Conservation (phyloP, 2,888 invertebrate genomes). For the Stenolophus ochropezus region DNA sequence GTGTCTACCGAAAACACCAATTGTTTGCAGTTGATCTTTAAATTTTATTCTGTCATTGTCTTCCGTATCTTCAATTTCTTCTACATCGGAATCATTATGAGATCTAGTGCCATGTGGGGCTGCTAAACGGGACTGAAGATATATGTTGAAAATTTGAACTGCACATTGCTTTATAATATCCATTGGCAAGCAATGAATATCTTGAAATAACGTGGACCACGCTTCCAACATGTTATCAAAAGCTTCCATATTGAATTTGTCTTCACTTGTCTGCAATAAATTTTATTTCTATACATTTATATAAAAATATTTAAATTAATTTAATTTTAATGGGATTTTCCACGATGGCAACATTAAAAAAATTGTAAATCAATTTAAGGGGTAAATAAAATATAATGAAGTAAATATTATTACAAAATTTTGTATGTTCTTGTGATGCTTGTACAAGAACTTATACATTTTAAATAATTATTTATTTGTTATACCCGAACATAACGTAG, state of each 20-base stretch:
- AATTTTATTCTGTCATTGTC: slow-evolving; percentile 81
- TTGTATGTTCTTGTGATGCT: no score
- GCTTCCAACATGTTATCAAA: slow-evolving; percentile 81
- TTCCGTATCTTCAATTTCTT: slow-evolving; percentile 79
- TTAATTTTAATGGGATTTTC: no score
- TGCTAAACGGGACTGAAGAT: slow-evolving; percentile 86
- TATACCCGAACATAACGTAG: no score
- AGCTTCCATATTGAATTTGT: slow-evolving; percentile 79
- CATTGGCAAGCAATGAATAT: slow-evolving; percentile 71
- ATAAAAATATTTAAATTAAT: no score
- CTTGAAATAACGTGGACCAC: slow-evolving; percentile 78
- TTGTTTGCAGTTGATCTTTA: slow-evolving; percentile 83
- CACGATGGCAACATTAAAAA: no score
- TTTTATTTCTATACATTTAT: not conserved
- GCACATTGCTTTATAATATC: slow-evolving; percentile 71
- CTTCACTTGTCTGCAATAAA: slow-evolving; percentile 67
- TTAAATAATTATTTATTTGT: no score
- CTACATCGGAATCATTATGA: slow-evolving; percentile 71
- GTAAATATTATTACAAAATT: no score
- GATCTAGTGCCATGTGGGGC: slow-evolving; percentile 85
- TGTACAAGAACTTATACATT: no score
- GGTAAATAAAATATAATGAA: no score
- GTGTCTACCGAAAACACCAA: slow-evolving; percentile 80
- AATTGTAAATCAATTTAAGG: no score
- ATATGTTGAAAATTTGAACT: slow-evolving; percentile 84